phyloP scores from a whole-genome alignment of 2,113 vertebrate species.

The Antennarius striatus region DNA sequence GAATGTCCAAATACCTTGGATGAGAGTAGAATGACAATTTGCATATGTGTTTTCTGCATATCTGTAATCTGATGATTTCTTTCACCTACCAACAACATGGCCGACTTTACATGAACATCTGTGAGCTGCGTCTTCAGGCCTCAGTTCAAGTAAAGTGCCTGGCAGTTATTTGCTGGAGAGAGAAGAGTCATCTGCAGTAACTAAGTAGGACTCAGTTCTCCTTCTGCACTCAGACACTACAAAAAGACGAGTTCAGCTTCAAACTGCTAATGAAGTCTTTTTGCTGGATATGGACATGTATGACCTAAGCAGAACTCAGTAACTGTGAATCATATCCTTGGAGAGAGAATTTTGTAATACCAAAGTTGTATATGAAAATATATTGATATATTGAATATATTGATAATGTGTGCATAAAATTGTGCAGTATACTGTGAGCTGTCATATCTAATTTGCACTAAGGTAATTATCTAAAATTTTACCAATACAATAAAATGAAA shows the following conservation, averaged over 20 bases:
- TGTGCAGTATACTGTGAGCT: background rate
- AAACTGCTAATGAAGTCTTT: constrained; percentile 52
- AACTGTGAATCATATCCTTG: background rate
- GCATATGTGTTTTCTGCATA: constrained; percentile 43
- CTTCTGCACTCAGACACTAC: constrained; percentile 66
- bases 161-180: constrained; percentile 72
- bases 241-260: constrained; percentile 50
- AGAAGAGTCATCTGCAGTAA: constrained; percentile 59
- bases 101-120: constrained; percentile 72
- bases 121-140: constrained; percentile 71
- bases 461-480: too few relatives aligned
- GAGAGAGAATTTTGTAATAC: background rate
- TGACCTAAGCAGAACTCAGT: constrained; percentile 16
- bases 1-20: background rate
- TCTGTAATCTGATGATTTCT: constrained; percentile 60
- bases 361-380: background rate
- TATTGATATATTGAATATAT: background rate
- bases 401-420: background rate
- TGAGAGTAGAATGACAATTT: constrained; percentile 21
- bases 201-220: constrained; percentile 65
- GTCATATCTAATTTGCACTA: background rate
- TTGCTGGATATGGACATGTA: constrained; percentile 12
- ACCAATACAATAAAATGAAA: too few relatives aligned
- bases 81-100: constrained; percentile 75
- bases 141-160: constrained; percentile 73